Evolutionary conservation across 2,888 invertebrate genomes (phyloP).

Genomic region (Chloromyia formosa): DNA sequence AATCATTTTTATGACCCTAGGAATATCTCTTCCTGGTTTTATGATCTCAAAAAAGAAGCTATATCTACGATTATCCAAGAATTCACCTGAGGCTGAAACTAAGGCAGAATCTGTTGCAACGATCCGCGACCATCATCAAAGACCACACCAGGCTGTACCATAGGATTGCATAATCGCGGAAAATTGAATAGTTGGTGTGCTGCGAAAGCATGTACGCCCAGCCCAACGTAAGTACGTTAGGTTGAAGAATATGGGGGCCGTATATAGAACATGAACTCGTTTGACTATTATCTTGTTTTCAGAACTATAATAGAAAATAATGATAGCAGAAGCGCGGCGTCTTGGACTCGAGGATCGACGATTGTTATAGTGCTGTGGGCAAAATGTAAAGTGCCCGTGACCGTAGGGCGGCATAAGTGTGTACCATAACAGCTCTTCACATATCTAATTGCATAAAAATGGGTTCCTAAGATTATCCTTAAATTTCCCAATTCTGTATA

Average conservation of each 20-base stretch:
- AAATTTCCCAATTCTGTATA: too few species aligned
- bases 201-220: too few species aligned
- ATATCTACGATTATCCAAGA: slow-evolving; percentile 14
- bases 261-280: slow-evolving; percentile 3
- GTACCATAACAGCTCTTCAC: too few species aligned
- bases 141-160: neutral
- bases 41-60: slow-evolving; percentile 6
- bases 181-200: slow-evolving; percentile 28
- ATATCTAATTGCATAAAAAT: too few species aligned
- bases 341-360: too few species aligned
- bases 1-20: slow-evolving; percentile 33
- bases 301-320: slow-evolving; percentile 19
- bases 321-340: neutral
- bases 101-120: neutral
- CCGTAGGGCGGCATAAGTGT: too few species aligned
- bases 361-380: too few species aligned
- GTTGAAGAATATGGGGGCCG: slow-evolving; percentile 6
- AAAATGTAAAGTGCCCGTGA: too few species aligned
- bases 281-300: slow-evolving; percentile 3
- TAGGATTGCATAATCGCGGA: slow-evolving; percentile 24
- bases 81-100: slow-evolving; percentile 8
- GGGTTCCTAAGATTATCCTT: too few species aligned
- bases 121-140: too few species aligned
- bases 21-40: slow-evolving; percentile 31
- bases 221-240: too few species aligned